A percentile compares a stretch with the other conserved stretches of the same genome.
These are phyloP conservation scores for Calyptommatus sinebrachiatus DNA, from an alignment of 2,113 vertebrate genomes.

Conservation along the genomic window DNA sequence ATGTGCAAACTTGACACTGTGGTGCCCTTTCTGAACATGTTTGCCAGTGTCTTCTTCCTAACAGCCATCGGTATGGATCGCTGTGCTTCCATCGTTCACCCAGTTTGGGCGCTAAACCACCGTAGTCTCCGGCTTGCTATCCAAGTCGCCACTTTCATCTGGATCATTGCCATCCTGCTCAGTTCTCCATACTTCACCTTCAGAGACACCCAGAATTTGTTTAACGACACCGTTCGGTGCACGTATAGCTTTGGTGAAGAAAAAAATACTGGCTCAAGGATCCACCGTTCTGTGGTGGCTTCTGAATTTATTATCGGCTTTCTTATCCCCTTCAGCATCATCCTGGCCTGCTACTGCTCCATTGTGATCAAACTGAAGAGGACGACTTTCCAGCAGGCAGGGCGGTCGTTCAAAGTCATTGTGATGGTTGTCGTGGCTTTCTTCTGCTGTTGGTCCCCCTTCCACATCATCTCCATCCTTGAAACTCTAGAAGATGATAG, in stretches of 20 bases:
- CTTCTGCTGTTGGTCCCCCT: conserved; percentile 40
- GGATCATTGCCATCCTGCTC: conserved; percentile 76
- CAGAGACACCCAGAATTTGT: conserved; percentile 48
- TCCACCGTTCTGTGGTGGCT: conserved; percentile 6
- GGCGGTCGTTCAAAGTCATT: conserved; percentile 17
- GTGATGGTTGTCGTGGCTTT: not conserved
- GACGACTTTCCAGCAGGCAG: not conserved
- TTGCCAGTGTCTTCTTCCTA: conserved; percentile 82
- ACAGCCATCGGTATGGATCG: conserved; percentile 82
- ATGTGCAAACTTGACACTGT: conserved; percentile 78
- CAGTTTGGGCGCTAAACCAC: conserved; percentile 83
- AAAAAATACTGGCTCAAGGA: not conserved
- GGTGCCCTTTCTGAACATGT: conserved; percentile 78
- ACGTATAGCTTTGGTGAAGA: not conserved
- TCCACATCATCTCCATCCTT: conserved; percentile 36
- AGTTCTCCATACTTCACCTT: conserved; percentile 71
- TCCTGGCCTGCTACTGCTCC: conserved; percentile 14
- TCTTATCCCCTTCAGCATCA: conserved; percentile 10
- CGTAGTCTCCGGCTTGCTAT: conserved; percentile 70
- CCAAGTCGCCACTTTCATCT: conserved; percentile 69
- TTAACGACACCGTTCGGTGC: not conserved
- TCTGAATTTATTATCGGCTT: conserved; percentile 23
- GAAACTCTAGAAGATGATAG: conserved; percentile 48
- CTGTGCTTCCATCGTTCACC: conserved; percentile 77
- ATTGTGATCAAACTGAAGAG: not conserved